Conservation (phyloP, 2,113 vertebrate genomes). For the Pteruthius melanotis region DNA sequence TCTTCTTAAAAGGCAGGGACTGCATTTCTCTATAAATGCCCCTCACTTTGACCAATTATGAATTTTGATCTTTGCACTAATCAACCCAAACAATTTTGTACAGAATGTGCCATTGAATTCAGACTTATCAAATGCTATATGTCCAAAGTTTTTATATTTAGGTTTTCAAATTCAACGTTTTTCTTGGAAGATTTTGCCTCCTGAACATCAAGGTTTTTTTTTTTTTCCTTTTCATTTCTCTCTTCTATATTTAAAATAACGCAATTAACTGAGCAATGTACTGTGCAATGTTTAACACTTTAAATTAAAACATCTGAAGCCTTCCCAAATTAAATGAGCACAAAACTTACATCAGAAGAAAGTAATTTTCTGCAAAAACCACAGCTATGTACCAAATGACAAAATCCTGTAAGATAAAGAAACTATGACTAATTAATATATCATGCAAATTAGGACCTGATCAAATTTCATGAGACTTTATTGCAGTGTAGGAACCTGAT, state of each 20-base stretch:
- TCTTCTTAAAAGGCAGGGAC: neutral
- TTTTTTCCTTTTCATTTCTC: neutral
- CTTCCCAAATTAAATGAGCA: neutral
- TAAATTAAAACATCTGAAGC: neutral
- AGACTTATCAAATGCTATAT: slow-evolving; percentile 6
- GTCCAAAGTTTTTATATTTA: neutral
- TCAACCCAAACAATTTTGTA: neutral
- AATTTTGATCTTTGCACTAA: neutral
- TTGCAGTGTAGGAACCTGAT: neutral
- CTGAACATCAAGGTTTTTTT: neutral
- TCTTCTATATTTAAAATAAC: slow-evolving; percentile 19
- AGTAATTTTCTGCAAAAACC: neutral
- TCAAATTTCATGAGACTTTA: neutral
- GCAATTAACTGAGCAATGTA: neutral
- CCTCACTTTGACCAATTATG: neutral
- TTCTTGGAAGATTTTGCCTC: neutral
- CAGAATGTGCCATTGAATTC: slow-evolving; percentile 19
- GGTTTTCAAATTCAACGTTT: slow-evolving; percentile 27
- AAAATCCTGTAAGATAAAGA: neutral
- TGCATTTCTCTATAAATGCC: neutral
- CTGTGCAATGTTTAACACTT: neutral
- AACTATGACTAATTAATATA: neutral
- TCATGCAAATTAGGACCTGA: neutral
- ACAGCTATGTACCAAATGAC: neutral
- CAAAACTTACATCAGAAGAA: neutral